A percentile compares a stretch with the other conserved stretches of the same genome.
These are phyloP conservation scores for Poecilobothrus nobilitatus DNA, from an alignment of 2,888 invertebrate genomes.

Conservation along the genomic window DNA sequence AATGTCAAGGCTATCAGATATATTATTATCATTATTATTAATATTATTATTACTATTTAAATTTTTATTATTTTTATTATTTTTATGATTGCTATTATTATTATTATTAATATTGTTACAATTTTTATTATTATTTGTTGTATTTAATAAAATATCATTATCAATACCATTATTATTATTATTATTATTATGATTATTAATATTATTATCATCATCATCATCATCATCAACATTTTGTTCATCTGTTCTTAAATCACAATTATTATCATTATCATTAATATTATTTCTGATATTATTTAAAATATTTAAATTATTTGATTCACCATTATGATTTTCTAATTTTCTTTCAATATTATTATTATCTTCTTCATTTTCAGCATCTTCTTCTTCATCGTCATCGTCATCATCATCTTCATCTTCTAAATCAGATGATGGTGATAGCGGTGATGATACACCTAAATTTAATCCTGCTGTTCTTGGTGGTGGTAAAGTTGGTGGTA, in stretches of 20 bases:
- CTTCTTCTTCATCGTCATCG: slow-evolving; percentile 16
- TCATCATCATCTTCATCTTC: slow-evolving; percentile 20
- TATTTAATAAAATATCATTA: not conserved
- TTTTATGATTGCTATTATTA: not conserved
- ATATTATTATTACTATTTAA: not conserved
- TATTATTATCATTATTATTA: slow-evolving; percentile 2
- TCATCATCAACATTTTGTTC: slow-evolving; percentile 19
- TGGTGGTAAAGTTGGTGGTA: slow-evolving; percentile 23
- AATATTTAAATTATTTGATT: not conserved
- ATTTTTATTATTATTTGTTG: not conserved
- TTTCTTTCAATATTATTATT: not conserved
- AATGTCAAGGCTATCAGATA: not conserved
- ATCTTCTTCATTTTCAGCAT: slow-evolving; percentile 18
- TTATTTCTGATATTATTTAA: not conserved
- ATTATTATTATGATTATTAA: too few relatives aligned
- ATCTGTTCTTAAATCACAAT: too few relatives aligned
- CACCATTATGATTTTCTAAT: not conserved
- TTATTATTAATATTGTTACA: not conserved
- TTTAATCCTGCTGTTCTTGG: slow-evolving; percentile 23
- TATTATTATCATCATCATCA: slow-evolving; percentile 21
- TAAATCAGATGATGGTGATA: not conserved
- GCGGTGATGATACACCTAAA: slow-evolving; percentile 21
- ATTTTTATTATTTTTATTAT: not conserved
- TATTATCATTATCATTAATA: not conserved
- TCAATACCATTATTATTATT: not conserved